A percentile compares a stretch with the other conserved stretches of the same genome.
These are phyloP conservation scores for Ardeotis arabs DNA, from an alignment of 2,113 vertebrate species.

Conservation along the genomic window DNA sequence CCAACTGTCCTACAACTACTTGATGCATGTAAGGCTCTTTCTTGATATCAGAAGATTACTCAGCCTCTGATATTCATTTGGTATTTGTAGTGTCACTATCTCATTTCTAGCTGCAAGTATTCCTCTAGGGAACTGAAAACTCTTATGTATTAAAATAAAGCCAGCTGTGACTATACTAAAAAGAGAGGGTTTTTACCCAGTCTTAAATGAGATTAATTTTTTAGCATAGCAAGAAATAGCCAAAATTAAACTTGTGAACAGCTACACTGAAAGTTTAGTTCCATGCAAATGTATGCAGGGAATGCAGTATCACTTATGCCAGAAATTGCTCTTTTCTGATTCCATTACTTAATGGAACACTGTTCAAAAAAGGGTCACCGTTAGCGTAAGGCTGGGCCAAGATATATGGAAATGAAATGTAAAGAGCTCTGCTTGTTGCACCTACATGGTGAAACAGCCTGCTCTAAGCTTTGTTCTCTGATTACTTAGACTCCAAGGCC, in stretches of 20 bases:
- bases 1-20: background rate
- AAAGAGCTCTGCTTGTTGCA: background rate
- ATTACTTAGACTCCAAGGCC: background rate
- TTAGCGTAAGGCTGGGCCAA: background rate
- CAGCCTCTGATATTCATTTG: background rate
- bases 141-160: background rate
- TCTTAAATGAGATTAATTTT: background rate
- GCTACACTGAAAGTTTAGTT: background rate
- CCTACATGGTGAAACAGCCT: background rate
- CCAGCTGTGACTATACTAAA: background rate
- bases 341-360: background rate
- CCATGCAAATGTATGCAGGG: accelerated
- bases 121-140: background rate
- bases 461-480: background rate
- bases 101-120: background rate
- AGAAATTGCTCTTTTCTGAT: background rate
- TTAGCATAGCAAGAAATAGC: background rate
- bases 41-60: background rate
- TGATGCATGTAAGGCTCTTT: background rate
- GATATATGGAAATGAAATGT: background rate
- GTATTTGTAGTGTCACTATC: background rate
- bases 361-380: background rate
- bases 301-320: background rate
- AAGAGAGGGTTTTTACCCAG: background rate
- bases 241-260: background rate